A percentile compares a stretch with the other conserved stretches of the same genome.
Evolutionary conservation across 1,140 invertebrate species (phyloP).

Genomic region (Latrodectus geometricus): DNA sequence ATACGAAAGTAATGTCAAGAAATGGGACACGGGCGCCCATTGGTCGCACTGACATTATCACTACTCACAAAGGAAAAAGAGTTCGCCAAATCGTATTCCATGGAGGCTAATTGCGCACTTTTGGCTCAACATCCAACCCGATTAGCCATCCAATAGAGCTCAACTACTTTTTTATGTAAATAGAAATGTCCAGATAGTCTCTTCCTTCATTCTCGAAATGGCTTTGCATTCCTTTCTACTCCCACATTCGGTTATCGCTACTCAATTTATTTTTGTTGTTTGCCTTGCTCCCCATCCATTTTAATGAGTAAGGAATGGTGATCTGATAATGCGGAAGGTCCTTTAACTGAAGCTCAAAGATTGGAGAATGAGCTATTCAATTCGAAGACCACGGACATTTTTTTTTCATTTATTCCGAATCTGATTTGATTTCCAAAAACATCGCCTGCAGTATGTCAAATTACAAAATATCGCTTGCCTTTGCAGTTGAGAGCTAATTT

Average conservation of each 20-base stretch:
- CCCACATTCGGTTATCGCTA: not conserved
- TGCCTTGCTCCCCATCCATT: not conserved
- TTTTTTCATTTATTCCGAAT: too few species aligned
- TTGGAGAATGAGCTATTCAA: not conserved
- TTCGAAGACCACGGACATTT: too few species aligned
- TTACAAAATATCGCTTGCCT: too few species aligned
- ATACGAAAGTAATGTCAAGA: not conserved
- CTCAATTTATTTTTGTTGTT: not conserved
- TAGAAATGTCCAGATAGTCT: not conserved
- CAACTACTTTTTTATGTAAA: constrained; percentile 2
- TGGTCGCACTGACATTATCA: not conserved
- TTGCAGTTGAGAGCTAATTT: too few species aligned
- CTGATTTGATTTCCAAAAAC: too few species aligned
- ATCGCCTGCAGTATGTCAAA: too few species aligned
- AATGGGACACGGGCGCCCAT: not conserved
- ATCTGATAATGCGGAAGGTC: not conserved
- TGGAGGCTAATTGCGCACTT: not conserved
- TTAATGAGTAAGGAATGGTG: not conserved
- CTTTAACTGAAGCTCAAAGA: not conserved
- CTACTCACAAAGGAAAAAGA: not conserved
- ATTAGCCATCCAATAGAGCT: not conserved
- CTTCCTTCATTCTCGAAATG: not conserved
- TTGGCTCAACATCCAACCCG: not conserved
- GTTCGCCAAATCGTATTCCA: not conserved
- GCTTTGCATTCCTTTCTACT: not conserved